Evolutionary conservation across 2,113 vertebrate genomes (phyloP), one percentile per base, ranked within the genome.

Genomic region (Mormoops blainvillei): DNA sequence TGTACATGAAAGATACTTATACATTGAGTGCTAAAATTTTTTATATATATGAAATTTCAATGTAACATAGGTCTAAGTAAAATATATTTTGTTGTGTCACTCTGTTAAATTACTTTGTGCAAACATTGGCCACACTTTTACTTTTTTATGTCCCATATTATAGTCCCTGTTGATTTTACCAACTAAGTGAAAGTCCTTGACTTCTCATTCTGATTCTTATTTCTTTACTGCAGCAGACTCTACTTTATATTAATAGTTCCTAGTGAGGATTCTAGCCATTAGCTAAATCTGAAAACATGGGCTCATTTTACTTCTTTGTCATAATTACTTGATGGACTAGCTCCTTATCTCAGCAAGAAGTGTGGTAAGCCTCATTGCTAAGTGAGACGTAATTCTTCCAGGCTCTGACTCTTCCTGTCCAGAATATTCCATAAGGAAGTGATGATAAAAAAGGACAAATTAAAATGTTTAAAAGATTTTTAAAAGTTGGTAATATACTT

Each of bases 121-220:
- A 83, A 86, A 91, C 82, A 74, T 61, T 97, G 67, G 68, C 22
- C 38, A 74, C 80, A 65, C 43, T 80, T 89, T 50, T 77, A 68
- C 56, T 85, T 94, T 85, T 78, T 22, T 82, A 31, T 87, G 31
- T 43, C 65, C 14, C 61, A 12, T 76, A 31, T 85, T 52, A 74
- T 81, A 76, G 45, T 82, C n/a, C 76, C 28, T 70, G 3, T 81
- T 91, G n/a, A 77, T 92, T 96, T 91, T 93, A 76, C 41, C 31
- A 91, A 7, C 36, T 67, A 22, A 33, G 8, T n/a, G 15, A 61
- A 89, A 92, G 7, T 92, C 73, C 20, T 70, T 87, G 20, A 22
- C 58, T 94, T 96, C 50, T 94, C 19, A 33, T 96, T 91, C 67
- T 95, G 67, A 50, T 16, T 91, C 76, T 70, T 78, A 7, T 89